phyloP scores from a whole-genome alignment of 2,113 vertebrate genomes.

The Alethe diademata region DNA sequence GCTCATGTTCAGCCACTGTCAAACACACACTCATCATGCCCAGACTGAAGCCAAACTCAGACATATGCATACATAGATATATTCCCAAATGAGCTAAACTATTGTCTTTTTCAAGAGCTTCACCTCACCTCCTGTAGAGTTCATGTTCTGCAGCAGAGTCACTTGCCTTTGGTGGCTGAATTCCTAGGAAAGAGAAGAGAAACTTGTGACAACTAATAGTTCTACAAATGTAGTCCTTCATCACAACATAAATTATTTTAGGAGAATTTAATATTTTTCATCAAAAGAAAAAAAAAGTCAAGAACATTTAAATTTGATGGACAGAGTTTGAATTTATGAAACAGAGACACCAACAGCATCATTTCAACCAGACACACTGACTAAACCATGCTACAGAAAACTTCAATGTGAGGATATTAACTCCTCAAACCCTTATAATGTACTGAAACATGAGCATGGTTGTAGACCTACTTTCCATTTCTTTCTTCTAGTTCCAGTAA shows the following conservation, averaged over 20 bases:
- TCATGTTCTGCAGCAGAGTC: constrained; percentile 75
- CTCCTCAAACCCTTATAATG: neutral
- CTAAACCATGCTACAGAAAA: neutral
- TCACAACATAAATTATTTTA: neutral
- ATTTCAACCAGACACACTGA: neutral
- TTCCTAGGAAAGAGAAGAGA: constrained; percentile 35
- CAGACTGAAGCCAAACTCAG: neutral
- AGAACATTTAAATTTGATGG: neutral
- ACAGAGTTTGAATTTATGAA: neutral
- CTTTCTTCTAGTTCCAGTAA: neutral
- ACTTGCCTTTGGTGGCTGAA: neutral
- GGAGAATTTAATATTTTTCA: neutral
- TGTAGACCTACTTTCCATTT: neutral
- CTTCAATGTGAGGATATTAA: neutral
- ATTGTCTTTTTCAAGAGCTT: neutral
- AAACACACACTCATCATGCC: neutral
- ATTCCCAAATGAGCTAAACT: neutral
- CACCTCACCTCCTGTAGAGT: constrained; percentile 81
- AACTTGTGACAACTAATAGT: neutral
- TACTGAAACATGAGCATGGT: neutral
- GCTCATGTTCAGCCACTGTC: neutral
- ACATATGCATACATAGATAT: neutral
- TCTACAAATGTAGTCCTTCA: neutral
- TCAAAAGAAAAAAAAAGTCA: neutral
- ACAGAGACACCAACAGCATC: neutral